phyloP scores from a whole-genome alignment of 2,888 invertebrate genomes.

The Parnassius glacialis region DNA sequence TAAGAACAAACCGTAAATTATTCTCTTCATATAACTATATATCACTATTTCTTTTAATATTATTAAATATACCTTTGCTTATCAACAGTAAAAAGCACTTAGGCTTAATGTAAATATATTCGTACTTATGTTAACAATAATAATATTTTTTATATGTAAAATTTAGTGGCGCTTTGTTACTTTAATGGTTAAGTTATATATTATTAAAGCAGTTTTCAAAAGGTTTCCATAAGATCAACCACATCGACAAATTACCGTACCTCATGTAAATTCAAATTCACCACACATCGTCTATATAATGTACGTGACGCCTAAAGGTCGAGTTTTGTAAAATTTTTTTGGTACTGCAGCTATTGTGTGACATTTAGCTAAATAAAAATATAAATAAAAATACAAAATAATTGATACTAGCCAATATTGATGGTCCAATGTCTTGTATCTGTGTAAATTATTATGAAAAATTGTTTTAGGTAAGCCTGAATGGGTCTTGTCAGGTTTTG shows the following conservation, averaged over 20 bases:
- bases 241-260: not conserved
- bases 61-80: not conserved
- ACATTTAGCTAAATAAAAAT: not conserved
- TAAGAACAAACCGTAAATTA: slow-evolving; percentile 18
- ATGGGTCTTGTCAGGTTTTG: no score
- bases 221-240: slow-evolving; percentile 14
- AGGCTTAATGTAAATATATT: no score
- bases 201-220: not conserved
- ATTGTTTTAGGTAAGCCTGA: no score
- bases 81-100: slow-evolving; percentile 35
- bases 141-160: no score
- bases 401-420: no score
- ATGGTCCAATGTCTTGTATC: no score
- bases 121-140: no score
- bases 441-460: no score
- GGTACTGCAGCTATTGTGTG: not conserved
- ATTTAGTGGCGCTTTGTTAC: no score
- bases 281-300: not conserved
- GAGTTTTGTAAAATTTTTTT: not conserved
- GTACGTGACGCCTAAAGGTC: not conserved
- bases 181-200: not conserved
- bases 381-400: no score
- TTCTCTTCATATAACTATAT: slow-evolving; percentile 8
- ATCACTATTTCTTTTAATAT: no score
- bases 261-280: not conserved